Evolutionary conservation across 2,797 vertebrate genomes (phyloP).

Genomic region (Lepilemur septentrionalis): DNA sequence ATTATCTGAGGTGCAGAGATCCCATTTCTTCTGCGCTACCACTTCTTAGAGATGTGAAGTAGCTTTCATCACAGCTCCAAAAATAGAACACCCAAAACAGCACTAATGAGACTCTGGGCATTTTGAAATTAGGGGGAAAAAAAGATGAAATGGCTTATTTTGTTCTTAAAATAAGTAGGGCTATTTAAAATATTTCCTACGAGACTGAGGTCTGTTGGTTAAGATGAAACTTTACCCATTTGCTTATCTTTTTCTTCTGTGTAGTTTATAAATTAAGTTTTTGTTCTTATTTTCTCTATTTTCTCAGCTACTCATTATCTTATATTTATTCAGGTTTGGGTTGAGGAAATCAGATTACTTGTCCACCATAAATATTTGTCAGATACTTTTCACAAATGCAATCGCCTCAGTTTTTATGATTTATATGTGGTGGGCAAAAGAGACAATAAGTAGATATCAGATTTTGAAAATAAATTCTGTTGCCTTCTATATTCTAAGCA

Average conservation of each 20-base stretch:
- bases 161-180: constrained; percentile 56
- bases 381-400: not conserved
- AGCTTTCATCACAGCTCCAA: constrained; percentile 52
- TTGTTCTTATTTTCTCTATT: not conserved
- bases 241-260: not conserved
- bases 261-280: not conserved
- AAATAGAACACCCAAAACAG: constrained; percentile 63
- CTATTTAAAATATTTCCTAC: constrained; percentile 10
- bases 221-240: not conserved
- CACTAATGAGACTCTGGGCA: constrained; percentile 51
- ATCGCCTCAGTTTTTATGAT: not conserved
- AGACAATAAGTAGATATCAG: not conserved
- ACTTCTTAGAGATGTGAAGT: constrained; percentile 63
- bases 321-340: not conserved
- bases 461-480: constrained; percentile 9
- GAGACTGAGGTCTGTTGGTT: not conserved
- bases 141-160: constrained; percentile 54
- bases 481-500: not conserved
- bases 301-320: not conserved
- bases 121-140: constrained; percentile 43
- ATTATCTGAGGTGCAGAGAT: constrained; percentile 65
- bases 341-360: constrained; percentile 1
- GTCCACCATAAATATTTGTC: constrained; percentile 2
- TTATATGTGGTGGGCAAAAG: not conserved
- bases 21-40: constrained; percentile 68